Base-by-base conservation (phyloP, 92 coral and sea anemone genomes). In the Siderastrea siderea region DNA sequence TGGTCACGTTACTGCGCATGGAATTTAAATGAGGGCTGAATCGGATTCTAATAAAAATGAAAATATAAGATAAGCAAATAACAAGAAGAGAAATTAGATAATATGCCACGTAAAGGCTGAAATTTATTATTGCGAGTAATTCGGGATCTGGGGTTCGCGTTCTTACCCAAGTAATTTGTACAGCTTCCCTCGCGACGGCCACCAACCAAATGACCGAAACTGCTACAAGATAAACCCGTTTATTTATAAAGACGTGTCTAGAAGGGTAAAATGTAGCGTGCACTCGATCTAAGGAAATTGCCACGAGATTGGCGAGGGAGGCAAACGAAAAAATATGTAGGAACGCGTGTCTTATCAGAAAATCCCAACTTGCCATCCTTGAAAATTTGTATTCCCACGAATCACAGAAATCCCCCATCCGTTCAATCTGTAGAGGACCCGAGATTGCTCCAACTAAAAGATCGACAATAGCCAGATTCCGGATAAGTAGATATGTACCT, bases 381-480 rank as follows among this genome's bases (percentile, higher is more conserved):
- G 3, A 1, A 4, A 12, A 5, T 3, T 17, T 19, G 13, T 19
- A 38, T 5, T 52, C 63, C 78, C 78, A 74, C 3, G 19, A 1
- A 17, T 10, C n/a, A 74, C 78, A 74, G 6, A 6, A 2, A 1
- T 53, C 15, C 1, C 62, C 62, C 4, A 53, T 7, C 38, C 48
- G 46, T 7, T 63, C 83, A 63, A 79, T 38, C 9, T 47, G 58
- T 1, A 79, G 48, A 1, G 83, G 60, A 1, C 83, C 72, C 16
- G 83, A 79, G n/a, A 79, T 49, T 9, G 17, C 72, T 15, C 83
- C 83, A 3, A 46, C 83, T 49, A 79, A 64, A 47, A 79, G 72
- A n/a, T 79, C 83, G 44, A 48, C 58, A 47, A 79, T 17, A 17
- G 83, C 60, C 45, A 79, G 53, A 62, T 79, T 71, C 15, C 76